Evolutionary conservation across 2,113 vertebrate species (phyloP), one percentile per base, ranked within the genome.

Genomic region (Trematocara macrostoma): DNA sequence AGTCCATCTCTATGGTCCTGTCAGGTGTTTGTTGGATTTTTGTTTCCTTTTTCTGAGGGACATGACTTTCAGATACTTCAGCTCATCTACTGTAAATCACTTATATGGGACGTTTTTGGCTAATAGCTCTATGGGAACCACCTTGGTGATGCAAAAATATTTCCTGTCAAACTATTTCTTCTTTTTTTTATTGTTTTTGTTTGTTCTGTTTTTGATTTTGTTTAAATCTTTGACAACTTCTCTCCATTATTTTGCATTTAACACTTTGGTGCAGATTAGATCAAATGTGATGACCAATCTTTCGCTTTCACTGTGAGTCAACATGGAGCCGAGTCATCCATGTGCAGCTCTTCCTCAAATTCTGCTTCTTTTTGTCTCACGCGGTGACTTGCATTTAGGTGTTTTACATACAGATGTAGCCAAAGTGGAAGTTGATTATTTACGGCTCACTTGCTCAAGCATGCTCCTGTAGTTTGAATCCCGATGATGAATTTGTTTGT

Each of bases 291-390:
- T 71, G 40, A 71, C 40, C 23, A 47, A 49, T 34, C 26, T 47
- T 78, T 8, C 31, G 26, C 74, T 81, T 84, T 87, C 86, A 47
- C 55, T 76, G 29, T 79, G 88, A 91, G 64, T 91, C 80, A 74
- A 64, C 67, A 20, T 42, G 6, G 10, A 74, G 83, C 45, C 3
- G 2, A 69, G 83, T 91, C 82, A 87, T 89, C 35, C 5, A 42
- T 78, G 38, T 61, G 38, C 35, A 10, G n/a, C 5, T 64, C 84
- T 82, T 87, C 84, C 61, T 79, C 78, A 87, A 74, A 64, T 18
- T 45, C 15, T 38, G 14, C 55, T 26, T 76, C 18, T 81, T 47
- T 18, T 47, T 83, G 2, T 31, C 15, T 26, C 12, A 74, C 16
- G 49, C 15, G 34, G 26, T 20, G 40, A 47, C 26, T 23, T 51